Conservation (phyloP, 2,797 vertebrate species). For the Clangula hyemalis region DNA sequence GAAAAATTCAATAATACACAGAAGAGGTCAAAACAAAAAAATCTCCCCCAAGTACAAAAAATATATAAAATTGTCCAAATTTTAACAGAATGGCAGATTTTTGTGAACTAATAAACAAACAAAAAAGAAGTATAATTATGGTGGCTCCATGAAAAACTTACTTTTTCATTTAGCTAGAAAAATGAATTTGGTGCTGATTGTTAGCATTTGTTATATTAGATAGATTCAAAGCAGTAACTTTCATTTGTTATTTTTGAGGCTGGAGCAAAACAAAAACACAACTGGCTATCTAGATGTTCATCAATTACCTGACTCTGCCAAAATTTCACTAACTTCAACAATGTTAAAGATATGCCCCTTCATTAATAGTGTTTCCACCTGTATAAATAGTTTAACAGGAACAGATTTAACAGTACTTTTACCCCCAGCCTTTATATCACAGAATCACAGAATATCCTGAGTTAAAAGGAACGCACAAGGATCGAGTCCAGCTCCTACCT, state of each 20-base stretch:
- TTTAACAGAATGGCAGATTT: neutral
- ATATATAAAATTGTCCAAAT: neutral
- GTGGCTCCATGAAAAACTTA: neutral
- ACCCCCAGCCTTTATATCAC: neutral
- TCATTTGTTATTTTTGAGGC: neutral
- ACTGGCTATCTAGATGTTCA: neutral
- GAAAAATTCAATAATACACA: neutral
- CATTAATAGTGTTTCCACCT: neutral
- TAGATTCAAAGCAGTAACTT: neutral
- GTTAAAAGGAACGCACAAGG: neutral
- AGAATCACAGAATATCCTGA: neutral
- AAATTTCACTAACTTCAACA: neutral
- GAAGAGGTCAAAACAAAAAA: neutral
- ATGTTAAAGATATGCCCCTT: neutral
- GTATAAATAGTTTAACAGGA: neutral
- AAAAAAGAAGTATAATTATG: neutral
- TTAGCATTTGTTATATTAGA: neutral
- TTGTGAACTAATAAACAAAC: neutral
- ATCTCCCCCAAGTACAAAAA: neutral
- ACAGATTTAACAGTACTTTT: neutral
- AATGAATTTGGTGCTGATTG: neutral
- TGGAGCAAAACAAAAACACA: neutral
- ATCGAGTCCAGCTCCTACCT: neutral
- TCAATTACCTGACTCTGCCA: neutral
- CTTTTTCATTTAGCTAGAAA: neutral